Base-by-base conservation (phyloP, 2,797 vertebrate species). In the Micromesistius poutassou region DNA sequence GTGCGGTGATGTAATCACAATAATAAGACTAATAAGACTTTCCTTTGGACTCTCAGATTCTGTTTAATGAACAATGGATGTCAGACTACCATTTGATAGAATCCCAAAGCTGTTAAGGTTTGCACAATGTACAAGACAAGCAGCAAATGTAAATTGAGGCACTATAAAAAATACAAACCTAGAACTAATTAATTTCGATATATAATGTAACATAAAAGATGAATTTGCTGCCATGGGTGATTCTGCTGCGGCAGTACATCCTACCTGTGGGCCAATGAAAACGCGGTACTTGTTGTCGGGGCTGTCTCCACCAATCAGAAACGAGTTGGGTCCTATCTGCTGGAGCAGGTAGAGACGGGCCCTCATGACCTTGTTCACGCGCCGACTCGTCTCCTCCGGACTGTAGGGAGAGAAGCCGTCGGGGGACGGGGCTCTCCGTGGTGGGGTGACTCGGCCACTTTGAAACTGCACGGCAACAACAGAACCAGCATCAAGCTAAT, bases 231-330 rank as follows among this genome's bases (percentile, higher is more conserved):
- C n/a, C n/a, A 28, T 9, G 55, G n/a, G 25, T 10, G 55, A 25
- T 10, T 28, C 9, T 19, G 8, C 7, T 62, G 62, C 8, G 8
- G n/a, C 62, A 30, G 72, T 13, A 13, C 40, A n/a, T 28, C 73
- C 36, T 28, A 97, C 96, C 95, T 97, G 96, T 82, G 96, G 96
- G 19, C 96, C 96, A 82, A 97, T 96, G 79, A 97, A 97, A 28
- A 97, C 96, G 22, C 96, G 91, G 74, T 96, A 97, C 82, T 97
- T 97, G 78, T 97, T 97, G 88, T 96, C 96, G 12, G 96, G 96
- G 86, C 95, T 96, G 86, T 97, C 96, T 75, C 96, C 96, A 74
- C 96, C 96, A 81, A 97, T 96, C 73, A 97, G 86, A 86, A 97
- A 97, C 0, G 96, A 97, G 87, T 97, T 97, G 30, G 96, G 96